Conservation (phyloP, 1,140 invertebrate genomes). For the Stenopsyche tienmushanensis region DNA sequence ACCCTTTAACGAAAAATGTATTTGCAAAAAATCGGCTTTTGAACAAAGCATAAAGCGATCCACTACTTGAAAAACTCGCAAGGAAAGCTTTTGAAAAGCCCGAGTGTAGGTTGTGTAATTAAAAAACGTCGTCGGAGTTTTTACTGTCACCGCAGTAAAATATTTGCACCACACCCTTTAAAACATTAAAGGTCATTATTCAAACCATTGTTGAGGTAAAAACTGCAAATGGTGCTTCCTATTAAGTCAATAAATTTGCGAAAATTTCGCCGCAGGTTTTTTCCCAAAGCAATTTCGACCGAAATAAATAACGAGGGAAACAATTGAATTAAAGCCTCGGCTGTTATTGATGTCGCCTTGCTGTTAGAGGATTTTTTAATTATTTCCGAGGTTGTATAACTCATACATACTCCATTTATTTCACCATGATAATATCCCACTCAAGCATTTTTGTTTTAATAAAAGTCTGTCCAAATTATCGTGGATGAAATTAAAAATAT, state of each 20-base stretch:
- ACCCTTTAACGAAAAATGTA: too few relatives aligned
- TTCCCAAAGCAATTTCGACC: background rate
- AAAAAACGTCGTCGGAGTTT: too few relatives aligned
- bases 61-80: background rate
- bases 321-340: background rate
- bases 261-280: background rate
- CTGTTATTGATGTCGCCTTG: background rate
- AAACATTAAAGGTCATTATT: background rate
- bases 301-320: background rate
- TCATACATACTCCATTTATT: too few relatives aligned
- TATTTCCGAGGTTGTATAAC: background rate
- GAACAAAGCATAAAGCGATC: too few relatives aligned
- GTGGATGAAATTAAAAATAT: too few relatives aligned
- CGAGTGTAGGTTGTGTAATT: too few relatives aligned
- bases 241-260: background rate
- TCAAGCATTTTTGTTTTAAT: too few relatives aligned
- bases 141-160: background rate
- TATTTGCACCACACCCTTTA: background rate
- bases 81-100: constrained; percentile 7
- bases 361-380: background rate
- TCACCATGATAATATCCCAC: too few relatives aligned
- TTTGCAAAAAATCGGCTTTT: too few relatives aligned
- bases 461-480: too few relatives aligned
- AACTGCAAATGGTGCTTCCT: background rate
- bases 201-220: background rate